Evolutionary conservation across 1,140 invertebrate species (phyloP).

Genomic region (Drosophila aff.): DNA sequence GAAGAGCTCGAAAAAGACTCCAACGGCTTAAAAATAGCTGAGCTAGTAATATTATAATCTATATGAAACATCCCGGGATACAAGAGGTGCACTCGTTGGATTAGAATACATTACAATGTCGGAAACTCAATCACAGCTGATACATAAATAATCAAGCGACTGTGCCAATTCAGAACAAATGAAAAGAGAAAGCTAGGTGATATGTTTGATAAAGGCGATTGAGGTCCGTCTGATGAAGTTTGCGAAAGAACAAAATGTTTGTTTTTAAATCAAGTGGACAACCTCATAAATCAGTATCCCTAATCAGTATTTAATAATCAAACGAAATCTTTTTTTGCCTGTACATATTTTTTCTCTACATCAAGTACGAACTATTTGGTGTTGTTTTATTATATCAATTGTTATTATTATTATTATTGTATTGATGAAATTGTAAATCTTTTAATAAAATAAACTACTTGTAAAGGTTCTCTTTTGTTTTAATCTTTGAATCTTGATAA

Average conservation of each 20-base stretch:
- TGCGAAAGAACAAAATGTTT: not conserved
- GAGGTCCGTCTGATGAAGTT: not conserved
- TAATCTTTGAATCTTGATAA: no score
- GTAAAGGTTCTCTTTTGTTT: no score
- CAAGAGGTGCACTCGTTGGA: not conserved
- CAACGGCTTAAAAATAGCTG: conserved; percentile 11
- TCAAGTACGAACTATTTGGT: no score
- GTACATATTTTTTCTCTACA: no score
- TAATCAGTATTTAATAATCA: no score
- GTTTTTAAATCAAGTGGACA: not conserved
- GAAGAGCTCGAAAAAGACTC: not conserved
- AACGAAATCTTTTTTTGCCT: no score
- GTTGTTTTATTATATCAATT: no score
- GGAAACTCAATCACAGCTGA: not conserved
- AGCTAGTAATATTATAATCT: not conserved
- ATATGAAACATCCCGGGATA: not conserved
- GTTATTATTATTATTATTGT: no score
- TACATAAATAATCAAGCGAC: not conserved
- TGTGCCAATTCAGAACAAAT: not conserved
- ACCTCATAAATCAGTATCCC: no score
- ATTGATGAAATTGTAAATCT: no score
- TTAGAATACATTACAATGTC: not conserved
- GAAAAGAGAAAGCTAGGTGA: not conserved
- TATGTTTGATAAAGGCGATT: not conserved
- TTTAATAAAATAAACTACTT: no score